These are phyloP conservation scores for Pseudachorutes palmiensis DNA, from an alignment of 1,140 invertebrate species.

Conservation along the genomic window DNA sequence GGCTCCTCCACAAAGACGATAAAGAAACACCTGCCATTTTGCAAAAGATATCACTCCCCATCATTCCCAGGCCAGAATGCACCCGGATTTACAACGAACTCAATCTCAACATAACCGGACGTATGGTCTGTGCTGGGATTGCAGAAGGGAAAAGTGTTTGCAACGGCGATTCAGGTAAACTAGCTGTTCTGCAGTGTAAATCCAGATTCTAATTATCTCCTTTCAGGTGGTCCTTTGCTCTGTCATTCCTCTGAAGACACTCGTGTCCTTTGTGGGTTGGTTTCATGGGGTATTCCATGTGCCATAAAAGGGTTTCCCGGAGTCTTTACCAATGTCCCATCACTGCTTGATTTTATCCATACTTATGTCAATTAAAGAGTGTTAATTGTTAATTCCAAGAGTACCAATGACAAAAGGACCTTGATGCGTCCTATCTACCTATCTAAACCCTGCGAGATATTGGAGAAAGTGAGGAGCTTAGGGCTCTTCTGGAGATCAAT, in stretches of 20 bases:
- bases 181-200: neutral
- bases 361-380: no score
- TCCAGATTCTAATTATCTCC: neutral
- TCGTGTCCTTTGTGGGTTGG: neutral
- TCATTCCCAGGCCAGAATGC: neutral
- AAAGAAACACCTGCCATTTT: neutral
- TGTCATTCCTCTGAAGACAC: neutral
- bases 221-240: neutral
- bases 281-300: slow-evolving; percentile 6
- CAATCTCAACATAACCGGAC: neutral
- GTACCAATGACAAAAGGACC: no score
- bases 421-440: no score
- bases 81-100: neutral
- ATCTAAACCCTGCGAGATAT: no score
- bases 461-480: neutral
- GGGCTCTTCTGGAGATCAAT: neutral
- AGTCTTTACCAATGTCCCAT: neutral
- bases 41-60: neutral
- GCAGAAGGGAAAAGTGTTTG: neutral
- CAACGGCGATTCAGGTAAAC: neutral
- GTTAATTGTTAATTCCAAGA: no score
- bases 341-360: neutral
- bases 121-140: neutral
- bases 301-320: neutral
- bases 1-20: neutral